Conservation (phyloP, 2,888 invertebrate species). For the Euclidia mi region DNA sequence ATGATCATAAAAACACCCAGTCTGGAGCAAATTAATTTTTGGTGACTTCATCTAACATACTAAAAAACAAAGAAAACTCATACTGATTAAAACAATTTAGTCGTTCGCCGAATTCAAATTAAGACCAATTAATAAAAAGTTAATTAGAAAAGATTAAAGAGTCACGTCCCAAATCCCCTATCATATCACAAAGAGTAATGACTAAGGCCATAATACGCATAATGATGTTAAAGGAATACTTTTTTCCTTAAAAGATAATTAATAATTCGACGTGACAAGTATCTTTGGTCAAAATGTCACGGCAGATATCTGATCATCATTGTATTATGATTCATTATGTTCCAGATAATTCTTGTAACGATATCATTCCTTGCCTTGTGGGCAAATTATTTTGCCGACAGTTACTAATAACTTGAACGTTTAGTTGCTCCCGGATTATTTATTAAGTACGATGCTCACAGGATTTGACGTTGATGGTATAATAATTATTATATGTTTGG, state of each 20-base stretch:
- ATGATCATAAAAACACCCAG: too few relatives aligned
- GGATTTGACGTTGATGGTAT: slow-evolving; percentile 13
- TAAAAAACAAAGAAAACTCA: not conserved
- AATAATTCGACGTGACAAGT: slow-evolving; percentile 55
- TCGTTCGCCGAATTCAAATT: not conserved
- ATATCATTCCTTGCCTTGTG: slow-evolving; percentile 24
- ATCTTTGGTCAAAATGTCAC: slow-evolving; percentile 51
- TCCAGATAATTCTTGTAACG: slow-evolving; percentile 41
- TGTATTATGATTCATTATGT: slow-evolving; percentile 47
- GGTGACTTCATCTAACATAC: too few relatives aligned
- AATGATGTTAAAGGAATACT: slow-evolving; percentile 34
- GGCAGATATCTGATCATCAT: slow-evolving; percentile 51
- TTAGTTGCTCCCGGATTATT: slow-evolving; percentile 25
- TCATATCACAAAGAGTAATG: slow-evolving; percentile 42
- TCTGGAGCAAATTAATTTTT: too few relatives aligned
- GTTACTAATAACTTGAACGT: slow-evolving; percentile 22
- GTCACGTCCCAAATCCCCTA: slow-evolving; percentile 36
- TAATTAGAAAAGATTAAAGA: slow-evolving; percentile 24
- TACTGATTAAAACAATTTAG: slow-evolving; percentile 2
- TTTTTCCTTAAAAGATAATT: slow-evolving; percentile 47
- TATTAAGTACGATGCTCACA: slow-evolving; percentile 22
- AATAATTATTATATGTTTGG: slow-evolving; percentile 2
- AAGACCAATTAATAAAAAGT: not conserved
- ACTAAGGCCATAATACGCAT: slow-evolving; percentile 37
- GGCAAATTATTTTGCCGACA: slow-evolving; percentile 42